These are phyloP conservation scores for Plebejus melissa DNA, from an alignment of 2,888 invertebrate genomes.

Conservation along the genomic window DNA sequence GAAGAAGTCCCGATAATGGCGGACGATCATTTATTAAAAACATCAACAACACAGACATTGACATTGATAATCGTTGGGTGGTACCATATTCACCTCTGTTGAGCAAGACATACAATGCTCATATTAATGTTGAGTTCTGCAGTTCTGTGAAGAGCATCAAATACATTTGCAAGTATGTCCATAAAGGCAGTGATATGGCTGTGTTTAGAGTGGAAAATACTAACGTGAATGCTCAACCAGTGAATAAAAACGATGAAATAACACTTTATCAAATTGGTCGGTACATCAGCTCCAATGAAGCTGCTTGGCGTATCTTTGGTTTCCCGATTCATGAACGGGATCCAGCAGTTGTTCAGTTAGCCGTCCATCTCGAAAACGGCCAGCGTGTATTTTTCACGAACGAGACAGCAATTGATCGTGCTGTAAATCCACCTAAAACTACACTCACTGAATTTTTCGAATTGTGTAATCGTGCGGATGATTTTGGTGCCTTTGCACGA, in stretches of 20 bases:
- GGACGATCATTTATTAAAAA: too few relatives aligned
- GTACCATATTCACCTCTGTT: neutral
- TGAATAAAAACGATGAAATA: too few relatives aligned
- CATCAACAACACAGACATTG: neutral
- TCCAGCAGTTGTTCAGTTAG: constrained; percentile 35
- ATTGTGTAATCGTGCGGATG: too few relatives aligned
- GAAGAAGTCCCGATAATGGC: constrained; percentile 1
- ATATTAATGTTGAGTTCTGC: neutral
- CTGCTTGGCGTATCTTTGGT: constrained; percentile 33
- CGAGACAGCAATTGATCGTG: too few relatives aligned
- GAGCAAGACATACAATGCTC: neutral
- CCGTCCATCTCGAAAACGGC: constrained; percentile 35
- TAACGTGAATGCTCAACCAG: too few relatives aligned
- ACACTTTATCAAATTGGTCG: too few relatives aligned
- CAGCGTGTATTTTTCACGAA: constrained; percentile 31
- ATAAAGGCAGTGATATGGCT: neutral
- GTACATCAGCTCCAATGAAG: constrained; percentile 29
- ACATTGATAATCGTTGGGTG: neutral
- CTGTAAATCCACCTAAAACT: too few relatives aligned
- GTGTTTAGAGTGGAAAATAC: too few relatives aligned
- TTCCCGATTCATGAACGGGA: constrained; percentile 36
- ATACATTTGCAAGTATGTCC: neutral
- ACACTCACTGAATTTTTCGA: too few relatives aligned
- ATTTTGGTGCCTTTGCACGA: too few relatives aligned
- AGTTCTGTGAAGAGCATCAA: neutral